Base-by-base conservation (phyloP, 53 echinoderm and acorn worm genomes). In the Patiria pectinifera region DNA sequence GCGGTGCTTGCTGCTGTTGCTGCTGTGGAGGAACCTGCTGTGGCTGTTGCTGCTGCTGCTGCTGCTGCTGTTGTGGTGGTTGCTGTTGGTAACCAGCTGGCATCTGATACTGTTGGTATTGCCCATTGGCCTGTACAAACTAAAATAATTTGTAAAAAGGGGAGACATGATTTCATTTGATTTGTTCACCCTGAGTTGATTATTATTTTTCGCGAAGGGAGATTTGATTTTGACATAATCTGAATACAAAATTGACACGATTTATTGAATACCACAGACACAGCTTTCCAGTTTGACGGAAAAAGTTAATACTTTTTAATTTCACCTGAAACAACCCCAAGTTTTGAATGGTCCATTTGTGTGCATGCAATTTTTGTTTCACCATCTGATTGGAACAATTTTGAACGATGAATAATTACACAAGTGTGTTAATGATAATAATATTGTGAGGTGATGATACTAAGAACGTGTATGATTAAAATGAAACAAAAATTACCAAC, bases 1-100 rank as follows among this genome's bases (percentile, higher is more conserved):
- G 89, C n/a, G 86, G 24, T 89, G 89, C 9, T 26, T 76, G 76
- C 63, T 89, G 89, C 80, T 94, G 94, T 59, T 94, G 94, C 58
- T 89, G 89, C 69, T 94, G 94, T 71, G 91, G 94, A 25, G 80
- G 80, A 23, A 85, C 48, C 49, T 80, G 91, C 48, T 84, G 74
- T 62, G 80, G 88, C 44, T 76, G 88, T 16, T 77, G 94, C 24
- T 93, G 93, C 70, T 75, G 85, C 58, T 77, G 91, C 23, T 70
- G 80, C 15, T 85, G 71, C 53, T 80, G 92, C 53, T 85, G 76
- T 69, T 87, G 89, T 45, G 61, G 89, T 46, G 81, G 94, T 58
- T 87, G 87, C 24, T 53, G 77, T 60, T 79, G 89, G 48, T 89
- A 89, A 47, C 89, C 89, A 62, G 63, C 69, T 11, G 80, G 89